Evolutionary conservation across 2,888 invertebrate genomes (phyloP).

Genomic region (Drosophila mercatorum): DNA sequence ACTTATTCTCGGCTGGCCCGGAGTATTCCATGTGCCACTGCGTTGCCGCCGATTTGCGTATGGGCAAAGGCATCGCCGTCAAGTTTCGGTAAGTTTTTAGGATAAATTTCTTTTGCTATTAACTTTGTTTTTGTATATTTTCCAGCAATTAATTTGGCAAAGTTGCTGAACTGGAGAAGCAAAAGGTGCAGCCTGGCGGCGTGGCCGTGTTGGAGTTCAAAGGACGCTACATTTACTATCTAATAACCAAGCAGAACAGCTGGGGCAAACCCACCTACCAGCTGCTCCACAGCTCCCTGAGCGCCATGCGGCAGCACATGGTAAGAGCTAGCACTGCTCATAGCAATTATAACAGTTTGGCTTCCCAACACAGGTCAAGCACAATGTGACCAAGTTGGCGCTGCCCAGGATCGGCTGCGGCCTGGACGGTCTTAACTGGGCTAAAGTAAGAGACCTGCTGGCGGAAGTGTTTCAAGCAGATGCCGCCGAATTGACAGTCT

Average conservation of each 20-base stretch:
- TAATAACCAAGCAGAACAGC: constrained; percentile 87
- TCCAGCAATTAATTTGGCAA: constrained; percentile 81
- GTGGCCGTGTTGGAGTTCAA: constrained; percentile 84
- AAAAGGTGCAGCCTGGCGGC: constrained; percentile 84
- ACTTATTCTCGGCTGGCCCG: constrained; percentile 85
- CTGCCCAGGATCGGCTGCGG: constrained; percentile 89
- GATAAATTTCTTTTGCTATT: background rate
- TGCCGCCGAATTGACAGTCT: constrained; percentile 85
- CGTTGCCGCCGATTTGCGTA: constrained; percentile 86
- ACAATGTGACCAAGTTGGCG: constrained; percentile 86
- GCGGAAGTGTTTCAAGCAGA: constrained; percentile 85
- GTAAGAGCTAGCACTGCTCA: constrained; percentile 47
- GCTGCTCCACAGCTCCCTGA: constrained; percentile 83
- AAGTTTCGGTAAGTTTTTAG: constrained; percentile 73
- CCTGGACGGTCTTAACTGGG: constrained; percentile 87
- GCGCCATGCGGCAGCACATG: constrained; percentile 82
- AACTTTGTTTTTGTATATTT: background rate
- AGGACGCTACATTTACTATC: constrained; percentile 86
- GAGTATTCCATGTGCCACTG: constrained; percentile 86
- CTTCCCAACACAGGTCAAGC: constrained; percentile 77
- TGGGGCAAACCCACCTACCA: constrained; percentile 85
- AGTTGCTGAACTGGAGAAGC: constrained; percentile 66
- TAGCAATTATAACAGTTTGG: background rate
- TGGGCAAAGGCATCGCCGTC: constrained; percentile 87
- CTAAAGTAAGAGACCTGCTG: constrained; percentile 86